These are phyloP conservation scores for Cancer borealis DNA, from an alignment of 2,888 invertebrate genomes.

Conservation along the genomic window DNA sequence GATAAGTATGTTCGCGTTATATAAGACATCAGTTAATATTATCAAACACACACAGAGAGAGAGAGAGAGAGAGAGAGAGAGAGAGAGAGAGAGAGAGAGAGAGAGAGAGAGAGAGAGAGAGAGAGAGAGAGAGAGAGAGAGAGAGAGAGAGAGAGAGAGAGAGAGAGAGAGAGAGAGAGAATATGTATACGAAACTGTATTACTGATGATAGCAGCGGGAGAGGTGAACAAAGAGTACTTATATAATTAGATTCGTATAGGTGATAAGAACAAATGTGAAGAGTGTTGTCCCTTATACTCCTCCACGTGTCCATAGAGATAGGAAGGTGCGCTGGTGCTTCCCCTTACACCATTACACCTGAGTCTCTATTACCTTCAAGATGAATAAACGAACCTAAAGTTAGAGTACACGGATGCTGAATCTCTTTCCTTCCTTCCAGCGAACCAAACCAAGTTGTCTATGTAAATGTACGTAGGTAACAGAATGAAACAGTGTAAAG, in stretches of 20 bases:
- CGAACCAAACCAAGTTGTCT: too few species aligned
- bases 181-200: background rate
- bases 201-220: background rate
- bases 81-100: slow-evolving; percentile 44
- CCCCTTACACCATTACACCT: background rate
- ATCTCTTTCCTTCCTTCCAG: too few species aligned
- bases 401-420: too few species aligned
- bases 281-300: background rate
- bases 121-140: background rate
- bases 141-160: background rate
- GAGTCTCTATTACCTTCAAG: background rate
- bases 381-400: too few species aligned
- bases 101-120: background rate
- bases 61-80: slow-evolving; percentile 54
- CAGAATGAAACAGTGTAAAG: too few species aligned
- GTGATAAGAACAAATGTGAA: background rate
- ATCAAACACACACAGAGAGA: background rate
- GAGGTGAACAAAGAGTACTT: background rate
- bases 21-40: background rate
- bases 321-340: background rate
- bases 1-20: background rate
- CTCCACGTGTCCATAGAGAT: slow-evolving; percentile 19
- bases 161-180: background rate
- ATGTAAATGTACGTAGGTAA: too few species aligned
- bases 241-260: background rate